Evolutionary conservation across 2,113 vertebrate genomes (phyloP).

Genomic region (Rhodinocichla rosea): DNA sequence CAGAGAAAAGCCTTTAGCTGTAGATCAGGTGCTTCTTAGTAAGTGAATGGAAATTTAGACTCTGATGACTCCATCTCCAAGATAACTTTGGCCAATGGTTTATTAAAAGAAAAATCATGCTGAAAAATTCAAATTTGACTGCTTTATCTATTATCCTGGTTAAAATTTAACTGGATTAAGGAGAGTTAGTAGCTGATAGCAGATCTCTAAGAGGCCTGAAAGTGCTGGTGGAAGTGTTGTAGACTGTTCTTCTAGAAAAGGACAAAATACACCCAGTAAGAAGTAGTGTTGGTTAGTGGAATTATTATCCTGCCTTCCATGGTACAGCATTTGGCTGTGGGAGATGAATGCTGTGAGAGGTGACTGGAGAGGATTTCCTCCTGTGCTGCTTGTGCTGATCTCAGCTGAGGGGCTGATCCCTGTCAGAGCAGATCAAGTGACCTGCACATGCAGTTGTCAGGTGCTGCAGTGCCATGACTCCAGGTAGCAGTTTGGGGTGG

Average conservation of each 20-base stretch:
- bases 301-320: fast-evolving
- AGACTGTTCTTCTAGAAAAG: background rate
- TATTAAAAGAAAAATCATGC: background rate
- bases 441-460: fast-evolving
- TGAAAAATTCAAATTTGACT: background rate
- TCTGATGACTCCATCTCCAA: background rate
- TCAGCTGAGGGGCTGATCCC: background rate
- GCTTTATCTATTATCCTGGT: background rate
- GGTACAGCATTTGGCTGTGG: background rate
- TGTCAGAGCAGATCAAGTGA: background rate
- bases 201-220: background rate
- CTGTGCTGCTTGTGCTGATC: background rate
- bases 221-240: background rate
- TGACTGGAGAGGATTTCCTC: background rate
- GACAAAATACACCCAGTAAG: background rate
- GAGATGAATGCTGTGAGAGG: background rate
- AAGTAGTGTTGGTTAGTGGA: background rate
- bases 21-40: background rate
- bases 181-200: background rate
- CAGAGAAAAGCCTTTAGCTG: background rate
- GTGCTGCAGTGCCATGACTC: background rate
- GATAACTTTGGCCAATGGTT: background rate
- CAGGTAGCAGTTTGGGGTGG: background rate
- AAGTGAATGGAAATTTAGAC: background rate
- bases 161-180: background rate